Base-by-base conservation (phyloP, 2,888 invertebrate genomes). In the Cosmia trapezina region DNA sequence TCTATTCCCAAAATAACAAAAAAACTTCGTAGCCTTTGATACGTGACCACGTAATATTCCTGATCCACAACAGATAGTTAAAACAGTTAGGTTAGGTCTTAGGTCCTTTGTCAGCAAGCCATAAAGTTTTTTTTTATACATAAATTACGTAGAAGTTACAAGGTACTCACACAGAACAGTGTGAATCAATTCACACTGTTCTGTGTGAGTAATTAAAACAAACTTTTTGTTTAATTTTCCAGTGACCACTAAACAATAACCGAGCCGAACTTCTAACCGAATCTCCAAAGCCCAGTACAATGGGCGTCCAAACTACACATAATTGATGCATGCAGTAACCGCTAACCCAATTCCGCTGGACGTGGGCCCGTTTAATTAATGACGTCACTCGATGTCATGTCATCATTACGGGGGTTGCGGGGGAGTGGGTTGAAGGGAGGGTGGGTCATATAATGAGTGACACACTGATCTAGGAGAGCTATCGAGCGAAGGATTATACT, bases 341-440 rank as follows among this genome's bases (percentile, higher is more conserved):
- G 78, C 86, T 88, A 86, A 86, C 88, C 89, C 85, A 86, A 86
- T 87, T 87, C 83, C 72, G 73, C 67, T 78, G 81, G 82, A 84
- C 86, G 83, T 81, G 86, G 79, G 75, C 81, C 82, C 84, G 79
- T 85, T 87, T 91, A 91, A 92, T 92, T 92, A 91, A 92, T 92
- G 90, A 89, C 90, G 85, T 89, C 89, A 88, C 87, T 85, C 86
- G 85, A 86, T 85, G 85, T 87, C 85, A 83, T 86, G 88, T 87
- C 88, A 83, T 83, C 88, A 87, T 88, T 86, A 86, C 78, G 76
- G 74, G 79, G 68, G 37, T 22, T 51, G 76, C 28, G 47, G 49
- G 7, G 66, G 60, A 56, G 17, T 5, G 45, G 17, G 19, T 17
- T 63, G 68, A 65, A 53, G 45, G 74, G 41, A 8, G 76, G 59